These are phyloP conservation scores for Epinotia demarniana DNA, from an alignment of 2,888 invertebrate genomes.

Conservation along the genomic window DNA sequence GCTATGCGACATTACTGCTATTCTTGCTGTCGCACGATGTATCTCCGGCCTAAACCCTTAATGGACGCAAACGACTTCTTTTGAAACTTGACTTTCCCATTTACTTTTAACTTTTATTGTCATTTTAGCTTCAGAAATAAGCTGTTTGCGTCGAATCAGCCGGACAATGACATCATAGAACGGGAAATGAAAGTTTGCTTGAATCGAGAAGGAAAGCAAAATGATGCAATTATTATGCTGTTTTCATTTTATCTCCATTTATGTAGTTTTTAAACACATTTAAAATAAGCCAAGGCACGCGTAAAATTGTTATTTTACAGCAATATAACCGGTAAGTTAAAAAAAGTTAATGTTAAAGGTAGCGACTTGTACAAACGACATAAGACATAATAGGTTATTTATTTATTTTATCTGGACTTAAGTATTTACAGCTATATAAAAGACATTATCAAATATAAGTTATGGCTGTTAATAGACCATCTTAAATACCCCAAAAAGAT, in stretches of 20 bases:
- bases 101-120: constrained; percentile 42
- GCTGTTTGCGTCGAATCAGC: constrained; percentile 1
- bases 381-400: neutral
- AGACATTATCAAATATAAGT: too few species aligned
- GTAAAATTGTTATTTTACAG: neutral
- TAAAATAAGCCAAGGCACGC: neutral
- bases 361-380: neutral
- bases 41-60: constrained; percentile 20
- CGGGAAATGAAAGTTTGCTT: constrained; percentile 37
- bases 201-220: constrained; percentile 10
- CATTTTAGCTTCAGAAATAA: constrained; percentile 33
- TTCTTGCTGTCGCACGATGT: neutral
- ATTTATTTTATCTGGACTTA: neutral
- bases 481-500: too few species aligned
- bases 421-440: neutral
- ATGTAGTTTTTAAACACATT: neutral
- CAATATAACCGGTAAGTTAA: neutral
- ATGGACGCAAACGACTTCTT: constrained; percentile 36
- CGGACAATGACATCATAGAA: constrained; percentile 21
- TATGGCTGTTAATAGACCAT: too few species aligned
- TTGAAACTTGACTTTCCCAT: constrained; percentile 36
- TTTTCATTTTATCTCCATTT: neutral
- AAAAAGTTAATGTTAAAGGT: neutral
- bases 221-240: constrained; percentile 14
- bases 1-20: neutral